Conservation (phyloP, 2,888 invertebrate genomes). For the Caenorhabditis angaria region DNA sequence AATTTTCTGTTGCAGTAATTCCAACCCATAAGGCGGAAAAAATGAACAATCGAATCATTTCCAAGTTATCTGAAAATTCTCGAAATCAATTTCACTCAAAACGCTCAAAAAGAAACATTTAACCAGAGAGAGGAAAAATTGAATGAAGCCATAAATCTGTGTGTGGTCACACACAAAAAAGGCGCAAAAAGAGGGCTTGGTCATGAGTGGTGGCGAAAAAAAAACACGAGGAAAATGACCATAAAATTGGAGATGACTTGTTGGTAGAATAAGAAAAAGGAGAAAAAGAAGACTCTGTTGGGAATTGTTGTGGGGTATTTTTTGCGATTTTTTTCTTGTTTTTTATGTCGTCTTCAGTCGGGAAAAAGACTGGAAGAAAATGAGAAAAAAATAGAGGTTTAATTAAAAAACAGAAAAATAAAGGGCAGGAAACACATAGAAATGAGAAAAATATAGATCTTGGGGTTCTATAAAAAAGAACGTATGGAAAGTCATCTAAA, state of each 20-base stretch:
- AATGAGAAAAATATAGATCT: not conserved
- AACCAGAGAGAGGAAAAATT: too few species aligned
- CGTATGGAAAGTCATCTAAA: too few species aligned
- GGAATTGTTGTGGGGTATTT: slow-evolving; percentile 4
- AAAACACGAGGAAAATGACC: not conserved
- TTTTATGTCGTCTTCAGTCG: not conserved
- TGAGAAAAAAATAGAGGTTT: not conserved
- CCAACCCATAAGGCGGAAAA: not conserved
- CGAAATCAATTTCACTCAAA: not conserved
- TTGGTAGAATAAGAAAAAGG: too few species aligned
- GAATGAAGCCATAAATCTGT: not conserved
- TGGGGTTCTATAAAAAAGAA: too few species aligned
- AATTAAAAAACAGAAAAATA: not conserved
- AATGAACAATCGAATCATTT: not conserved
- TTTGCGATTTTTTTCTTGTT: not conserved
- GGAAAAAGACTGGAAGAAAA: not conserved
- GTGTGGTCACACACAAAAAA: not conserved
- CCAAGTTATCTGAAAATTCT: too few species aligned
- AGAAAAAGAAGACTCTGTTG: slow-evolving; percentile 4
- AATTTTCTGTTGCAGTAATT: not conserved
- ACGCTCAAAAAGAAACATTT: too few species aligned
- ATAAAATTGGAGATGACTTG: not conserved
- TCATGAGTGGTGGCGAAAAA: not conserved
- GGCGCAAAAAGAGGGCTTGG: not conserved
- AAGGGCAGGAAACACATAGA: not conserved